Base-by-base conservation (phyloP, 2,797 vertebrate species). In the Numenius phaeopus region DNA sequence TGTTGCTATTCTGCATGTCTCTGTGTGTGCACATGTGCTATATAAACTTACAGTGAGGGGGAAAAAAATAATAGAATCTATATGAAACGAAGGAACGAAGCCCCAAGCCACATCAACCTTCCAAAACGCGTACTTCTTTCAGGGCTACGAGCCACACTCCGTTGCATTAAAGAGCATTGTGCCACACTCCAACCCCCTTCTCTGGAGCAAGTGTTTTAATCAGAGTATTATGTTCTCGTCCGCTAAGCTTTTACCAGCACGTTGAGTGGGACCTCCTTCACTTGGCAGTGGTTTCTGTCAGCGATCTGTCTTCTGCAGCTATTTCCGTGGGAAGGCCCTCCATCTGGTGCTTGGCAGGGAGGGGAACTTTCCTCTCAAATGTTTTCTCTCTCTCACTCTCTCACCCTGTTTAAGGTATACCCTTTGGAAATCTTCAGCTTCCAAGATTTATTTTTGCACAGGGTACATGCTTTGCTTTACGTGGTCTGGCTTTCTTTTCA, bases 301-400 rank as follows among this genome's bases (percentile, higher is more conserved):
- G 90, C 20, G 67, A 91, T 97, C 96, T 46, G 34, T 96, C 96
- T 98, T 97, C 95, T 98, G 96, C 93, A 96, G 97, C 96, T 95
- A 89, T 98, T 98, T 98, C 98, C 34, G 19, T 97, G 97, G 97
- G 97, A 97, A 98, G 97, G 93, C 83, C 98, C 97, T 98, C 97
- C 98, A 97, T 97, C 98, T 98, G 97, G 49, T 80, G 89, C 96
- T 98, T 98, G 98, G 98, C 98, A 98, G 90, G 69, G 65, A 97
- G 52, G 87, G 73, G 88, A 96, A 96, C 83, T 98, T 98, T 98
- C 97, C 97, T 98, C 95, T 98, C 95, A 94, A 93, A 94, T 94
- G 90, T 97, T 97, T 90, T 82, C 44, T 54, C 82, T 95, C 81
- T 87, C 80, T 37, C 83, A 87, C 83, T 67, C 55, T 55, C 72